Base-by-base conservation (phyloP, 2,888 invertebrate species). In the Phymatocera aterrima region DNA sequence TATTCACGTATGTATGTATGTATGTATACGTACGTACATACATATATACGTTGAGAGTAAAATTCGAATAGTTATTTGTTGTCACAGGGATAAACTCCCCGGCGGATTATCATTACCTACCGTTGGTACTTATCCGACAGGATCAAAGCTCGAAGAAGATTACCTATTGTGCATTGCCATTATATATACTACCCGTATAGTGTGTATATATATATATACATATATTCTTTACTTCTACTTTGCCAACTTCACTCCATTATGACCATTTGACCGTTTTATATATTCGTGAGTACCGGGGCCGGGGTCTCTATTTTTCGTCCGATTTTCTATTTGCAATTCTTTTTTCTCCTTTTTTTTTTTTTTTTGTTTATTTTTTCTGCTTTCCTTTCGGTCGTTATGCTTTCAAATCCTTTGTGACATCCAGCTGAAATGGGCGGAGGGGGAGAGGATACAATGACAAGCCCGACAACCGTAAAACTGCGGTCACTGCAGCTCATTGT, bases 91-190 rank as follows among this genome's bases (percentile, higher is more conserved):
- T 28, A 57, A 57, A 57, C 37, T 34, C 18, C 18, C 18, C 18
- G 18, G 31, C 61, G 46, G 88, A 88, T 88, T 87, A 87, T 86
- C 85, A 85, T 88, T 84, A 85, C n/a, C n/a, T n/a, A n/a, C n/a
- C 85, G 80, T 82, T 83, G 87, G 87, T 87, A 85, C 87, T 88
- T 87, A 88, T 88, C 88, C 87, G 80, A 65, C 79, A 84, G 84
- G 84, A 83, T 85, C 77, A 80, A 77, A 72, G 80, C 79, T 80
- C 81, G 80, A 77, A 46, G 43, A n/a, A 28, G 77, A 70, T 54
- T 37, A 10, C n/a, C 54, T 77, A 80, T 82, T 83, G 81, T 79
- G 74, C 61, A 37, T 64, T 37, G 37, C 37, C 34, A 6, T 64
- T 34, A 64, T n/a, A 64, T 43, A 43, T 43, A 43, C 8, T 12